These are phyloP conservation scores for Formicarius rufipectus DNA, from an alignment of 2,113 vertebrate species.

Conservation along the genomic window DNA sequence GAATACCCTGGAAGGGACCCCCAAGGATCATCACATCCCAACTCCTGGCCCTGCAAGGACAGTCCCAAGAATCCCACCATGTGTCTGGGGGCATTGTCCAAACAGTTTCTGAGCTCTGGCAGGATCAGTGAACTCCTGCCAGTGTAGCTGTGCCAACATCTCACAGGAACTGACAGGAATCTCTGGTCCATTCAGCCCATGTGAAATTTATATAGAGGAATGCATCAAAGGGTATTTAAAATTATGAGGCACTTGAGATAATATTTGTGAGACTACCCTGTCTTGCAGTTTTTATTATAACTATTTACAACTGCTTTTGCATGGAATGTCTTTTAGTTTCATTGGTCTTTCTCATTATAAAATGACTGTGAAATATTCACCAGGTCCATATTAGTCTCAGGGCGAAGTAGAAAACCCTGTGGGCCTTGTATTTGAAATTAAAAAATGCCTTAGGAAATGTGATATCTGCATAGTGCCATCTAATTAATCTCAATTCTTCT, in stretches of 20 bases:
- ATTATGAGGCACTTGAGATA: neutral
- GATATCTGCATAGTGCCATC: neutral
- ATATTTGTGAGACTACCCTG: neutral
- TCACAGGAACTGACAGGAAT: neutral
- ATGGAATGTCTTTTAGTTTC: neutral
- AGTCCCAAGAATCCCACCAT: neutral
- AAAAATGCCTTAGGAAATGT: neutral
- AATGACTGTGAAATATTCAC: neutral
- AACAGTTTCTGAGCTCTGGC: neutral
- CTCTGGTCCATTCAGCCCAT: neutral
- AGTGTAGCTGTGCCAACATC: neutral
- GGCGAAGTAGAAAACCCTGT: neutral
- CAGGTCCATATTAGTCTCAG: neutral
- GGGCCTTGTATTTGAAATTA: neutral
- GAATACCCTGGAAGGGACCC: neutral
- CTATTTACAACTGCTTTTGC: neutral
- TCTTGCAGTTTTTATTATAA: neutral
- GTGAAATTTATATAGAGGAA: neutral
- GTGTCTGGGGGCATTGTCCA: fast-evolving
- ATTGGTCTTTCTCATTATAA: neutral
- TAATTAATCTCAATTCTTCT: neutral
- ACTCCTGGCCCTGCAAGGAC: neutral
- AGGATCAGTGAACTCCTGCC: neutral
- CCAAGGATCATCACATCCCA: neutral
- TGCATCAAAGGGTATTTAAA: neutral